A percentile compares a stretch with the other conserved stretches of the same genome.
phyloP scores from a whole-genome alignment of 2,113 vertebrate genomes.

The Hemibates koningsi region DNA sequence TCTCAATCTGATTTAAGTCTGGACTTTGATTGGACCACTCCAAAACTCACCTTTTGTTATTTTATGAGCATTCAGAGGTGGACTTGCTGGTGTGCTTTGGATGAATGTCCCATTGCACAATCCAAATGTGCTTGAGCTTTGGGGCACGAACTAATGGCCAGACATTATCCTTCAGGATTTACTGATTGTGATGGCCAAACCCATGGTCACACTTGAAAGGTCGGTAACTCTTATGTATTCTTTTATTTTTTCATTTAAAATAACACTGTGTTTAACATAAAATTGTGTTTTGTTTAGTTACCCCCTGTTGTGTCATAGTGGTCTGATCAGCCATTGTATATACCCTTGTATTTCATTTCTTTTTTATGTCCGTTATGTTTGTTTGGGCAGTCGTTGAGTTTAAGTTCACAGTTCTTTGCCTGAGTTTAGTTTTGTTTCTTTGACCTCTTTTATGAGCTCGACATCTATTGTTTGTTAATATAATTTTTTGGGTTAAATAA shows the following conservation, averaged over 20 bases:
- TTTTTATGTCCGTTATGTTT: not conserved
- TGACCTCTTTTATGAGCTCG: not conserved
- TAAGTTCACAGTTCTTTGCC: not conserved
- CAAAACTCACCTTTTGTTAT: not conserved
- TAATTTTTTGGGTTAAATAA: not conserved
- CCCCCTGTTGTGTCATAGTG: not conserved
- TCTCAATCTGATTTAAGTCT: not conserved
- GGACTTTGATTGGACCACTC: accelerated
- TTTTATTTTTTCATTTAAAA: not conserved
- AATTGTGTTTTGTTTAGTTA: too few relatives aligned
- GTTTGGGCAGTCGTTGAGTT: not conserved
- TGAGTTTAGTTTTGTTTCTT: accelerated
- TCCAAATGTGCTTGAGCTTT: not conserved
- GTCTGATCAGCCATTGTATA: not conserved
- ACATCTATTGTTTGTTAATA: not conserved
- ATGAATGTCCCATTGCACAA: not conserved
- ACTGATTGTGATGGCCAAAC: not conserved
- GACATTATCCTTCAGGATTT: not conserved
- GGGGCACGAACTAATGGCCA: accelerated
- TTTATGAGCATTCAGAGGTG: not conserved
- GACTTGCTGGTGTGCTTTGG: not conserved
- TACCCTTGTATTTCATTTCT: not conserved
- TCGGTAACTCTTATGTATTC: not conserved
- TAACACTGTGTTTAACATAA: too few relatives aligned
- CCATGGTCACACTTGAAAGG: not conserved